These are phyloP conservation scores for Struthio camelus DNA, from an alignment of 2,113 vertebrate genomes.

Conservation along the genomic window DNA sequence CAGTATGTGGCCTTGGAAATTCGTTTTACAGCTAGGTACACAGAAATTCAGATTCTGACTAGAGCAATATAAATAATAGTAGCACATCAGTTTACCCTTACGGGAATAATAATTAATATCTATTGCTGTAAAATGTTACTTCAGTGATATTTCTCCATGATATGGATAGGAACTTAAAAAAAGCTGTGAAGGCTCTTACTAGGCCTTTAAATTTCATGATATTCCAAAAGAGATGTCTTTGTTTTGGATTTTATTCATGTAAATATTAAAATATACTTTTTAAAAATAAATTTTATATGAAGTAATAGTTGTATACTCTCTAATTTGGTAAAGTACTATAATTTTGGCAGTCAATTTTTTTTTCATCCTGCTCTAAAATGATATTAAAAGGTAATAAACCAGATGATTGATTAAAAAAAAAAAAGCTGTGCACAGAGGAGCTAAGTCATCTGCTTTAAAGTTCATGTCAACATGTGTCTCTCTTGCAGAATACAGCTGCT, in stretches of 20 bases:
- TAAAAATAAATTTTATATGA: not conserved
- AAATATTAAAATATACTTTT: not conserved
- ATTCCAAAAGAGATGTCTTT: not conserved
- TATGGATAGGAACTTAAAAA: not conserved
- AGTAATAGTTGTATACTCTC: not conserved
- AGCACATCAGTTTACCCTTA: not conserved
- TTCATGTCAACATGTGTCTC: rapidly evolving
- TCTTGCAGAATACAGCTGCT: not conserved
- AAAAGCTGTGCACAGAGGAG: not conserved
- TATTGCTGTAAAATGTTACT: not conserved
- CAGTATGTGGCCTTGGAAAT: not conserved
- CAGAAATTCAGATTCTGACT: not conserved
- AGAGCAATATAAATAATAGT: not conserved
- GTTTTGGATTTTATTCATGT: not conserved
- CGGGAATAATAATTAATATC: not conserved
- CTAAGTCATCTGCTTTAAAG: not conserved
- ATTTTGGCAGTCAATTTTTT: not conserved
- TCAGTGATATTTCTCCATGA: not conserved
- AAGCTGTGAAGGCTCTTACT: not conserved
- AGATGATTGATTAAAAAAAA: not conserved
- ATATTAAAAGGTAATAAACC: not conserved
- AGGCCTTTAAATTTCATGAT: not conserved
- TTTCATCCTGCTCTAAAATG: not conserved
- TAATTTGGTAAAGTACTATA: not conserved
- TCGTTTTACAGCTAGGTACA: not conserved